These are phyloP conservation scores for Miniopterus natalensis DNA, from an alignment of 2,113 vertebrate genomes.

Conservation along the genomic window DNA sequence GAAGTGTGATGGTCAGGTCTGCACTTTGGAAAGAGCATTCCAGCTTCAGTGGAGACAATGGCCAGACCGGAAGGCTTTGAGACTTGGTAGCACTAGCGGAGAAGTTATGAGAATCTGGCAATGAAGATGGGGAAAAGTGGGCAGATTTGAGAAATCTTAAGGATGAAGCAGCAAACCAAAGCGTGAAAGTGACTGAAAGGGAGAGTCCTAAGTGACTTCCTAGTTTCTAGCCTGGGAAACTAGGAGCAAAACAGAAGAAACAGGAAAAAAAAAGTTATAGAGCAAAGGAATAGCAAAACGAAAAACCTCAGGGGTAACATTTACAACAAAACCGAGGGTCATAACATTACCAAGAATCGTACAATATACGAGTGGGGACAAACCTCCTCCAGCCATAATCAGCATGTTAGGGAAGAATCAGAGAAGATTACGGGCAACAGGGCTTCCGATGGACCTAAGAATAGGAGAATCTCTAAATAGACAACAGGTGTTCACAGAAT, in stretches of 20 bases:
- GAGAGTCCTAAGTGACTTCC: neutral
- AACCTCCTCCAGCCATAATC: neutral
- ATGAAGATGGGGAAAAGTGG: neutral
- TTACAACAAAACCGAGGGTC: neutral
- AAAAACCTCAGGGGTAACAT: neutral
- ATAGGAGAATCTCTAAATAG: neutral
- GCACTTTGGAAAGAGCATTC: neutral
- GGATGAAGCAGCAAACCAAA: neutral
- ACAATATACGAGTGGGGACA: neutral
- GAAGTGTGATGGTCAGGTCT: neutral
- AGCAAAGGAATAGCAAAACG: neutral
- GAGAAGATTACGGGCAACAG: neutral
- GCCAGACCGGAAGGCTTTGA: neutral
- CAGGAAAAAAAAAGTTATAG: neutral
- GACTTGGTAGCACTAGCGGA: neutral
- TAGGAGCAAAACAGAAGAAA: neutral
- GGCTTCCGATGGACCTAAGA: neutral
- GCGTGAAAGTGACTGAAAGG: neutral
- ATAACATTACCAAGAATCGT: neutral
- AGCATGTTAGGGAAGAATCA: neutral
- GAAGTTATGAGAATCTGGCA: neutral
- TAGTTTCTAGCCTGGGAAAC: neutral
- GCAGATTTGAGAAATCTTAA: constrained; percentile 9
- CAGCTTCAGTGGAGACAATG: neutral
- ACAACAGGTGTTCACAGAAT: neutral